phyloP scores from a whole-genome alignment of 1,140 invertebrate species.

The Diplogasteroides magnus region DNA sequence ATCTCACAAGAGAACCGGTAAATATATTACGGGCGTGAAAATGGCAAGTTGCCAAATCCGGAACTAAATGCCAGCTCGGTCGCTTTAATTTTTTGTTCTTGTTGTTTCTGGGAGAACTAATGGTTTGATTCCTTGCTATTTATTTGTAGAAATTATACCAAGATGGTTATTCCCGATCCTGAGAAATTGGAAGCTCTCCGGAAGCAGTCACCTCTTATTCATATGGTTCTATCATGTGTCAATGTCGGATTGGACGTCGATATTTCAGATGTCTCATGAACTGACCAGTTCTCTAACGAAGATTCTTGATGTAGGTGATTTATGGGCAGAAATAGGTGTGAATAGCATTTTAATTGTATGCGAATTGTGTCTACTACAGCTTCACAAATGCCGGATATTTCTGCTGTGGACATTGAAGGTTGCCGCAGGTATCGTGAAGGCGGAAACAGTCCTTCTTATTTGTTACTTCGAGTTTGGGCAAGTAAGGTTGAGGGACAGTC shows the following conservation, averaged over 20 bases:
- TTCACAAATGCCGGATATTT: conserved; percentile 32
- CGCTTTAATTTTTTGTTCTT: too few species aligned
- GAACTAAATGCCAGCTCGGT: too few species aligned
- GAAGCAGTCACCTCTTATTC: background rate
- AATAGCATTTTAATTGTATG: background rate
- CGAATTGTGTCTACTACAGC: conserved; percentile 45
- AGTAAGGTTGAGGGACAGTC: background rate
- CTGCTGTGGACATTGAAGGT: conserved; percentile 58
- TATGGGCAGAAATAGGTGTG: background rate
- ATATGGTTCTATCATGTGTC: background rate
- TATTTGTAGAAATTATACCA: too few species aligned
- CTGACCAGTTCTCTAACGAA: background rate
- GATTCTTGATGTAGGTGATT: background rate
- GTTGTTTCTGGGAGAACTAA: too few species aligned
- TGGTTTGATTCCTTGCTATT: too few species aligned
- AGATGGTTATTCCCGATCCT: too few species aligned
- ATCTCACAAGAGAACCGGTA: too few species aligned
- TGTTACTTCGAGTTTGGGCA: conserved; percentile 70
- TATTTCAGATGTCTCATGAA: background rate
- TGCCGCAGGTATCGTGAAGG: conserved; percentile 58
- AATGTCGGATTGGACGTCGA: background rate
- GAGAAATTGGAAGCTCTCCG: background rate
- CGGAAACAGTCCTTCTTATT: conserved; percentile 66
- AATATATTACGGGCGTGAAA: too few species aligned
- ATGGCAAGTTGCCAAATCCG: too few species aligned